Conservation (phyloP, 2,113 vertebrate genomes). For the Lepidothrix coronata region DNA sequence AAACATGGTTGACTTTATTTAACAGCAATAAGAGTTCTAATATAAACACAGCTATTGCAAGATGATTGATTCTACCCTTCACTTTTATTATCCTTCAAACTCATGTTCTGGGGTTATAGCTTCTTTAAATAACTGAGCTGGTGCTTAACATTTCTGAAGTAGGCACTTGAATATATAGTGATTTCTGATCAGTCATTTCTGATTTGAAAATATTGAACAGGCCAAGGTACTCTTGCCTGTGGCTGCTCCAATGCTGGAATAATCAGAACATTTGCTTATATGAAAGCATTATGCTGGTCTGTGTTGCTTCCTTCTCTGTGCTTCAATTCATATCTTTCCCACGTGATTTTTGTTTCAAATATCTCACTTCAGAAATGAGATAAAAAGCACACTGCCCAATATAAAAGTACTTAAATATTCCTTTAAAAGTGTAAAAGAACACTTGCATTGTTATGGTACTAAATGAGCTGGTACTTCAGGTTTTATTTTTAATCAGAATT, state of each 20-base stretch:
- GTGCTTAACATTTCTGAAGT: not conserved
- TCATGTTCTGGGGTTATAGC: not conserved
- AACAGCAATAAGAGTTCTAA: not conserved
- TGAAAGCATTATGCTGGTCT: not conserved
- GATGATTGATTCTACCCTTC: not conserved
- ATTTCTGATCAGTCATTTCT: not conserved
- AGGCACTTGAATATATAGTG: not conserved
- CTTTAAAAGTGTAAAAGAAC: not conserved
- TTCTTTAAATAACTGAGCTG: not conserved
- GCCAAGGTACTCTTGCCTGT: not conserved
- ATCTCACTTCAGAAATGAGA: not conserved
- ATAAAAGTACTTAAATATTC: not conserved
- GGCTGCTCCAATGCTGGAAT: not conserved
- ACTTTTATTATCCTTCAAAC: not conserved
- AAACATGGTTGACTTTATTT: not conserved
- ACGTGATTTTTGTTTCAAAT: not conserved
- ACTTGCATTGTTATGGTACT: not conserved
- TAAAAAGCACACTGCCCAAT: not conserved
- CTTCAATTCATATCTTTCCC: not conserved
- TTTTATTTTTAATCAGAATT: not conserved
- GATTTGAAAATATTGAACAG: not conserved
- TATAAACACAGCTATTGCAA: not conserved
- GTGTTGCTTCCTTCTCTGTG: not conserved
- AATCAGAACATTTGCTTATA: not conserved
- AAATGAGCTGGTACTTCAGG: not conserved